Base-by-base conservation (phyloP, 2,113 vertebrate genomes). In the Salvator merianae region DNA sequence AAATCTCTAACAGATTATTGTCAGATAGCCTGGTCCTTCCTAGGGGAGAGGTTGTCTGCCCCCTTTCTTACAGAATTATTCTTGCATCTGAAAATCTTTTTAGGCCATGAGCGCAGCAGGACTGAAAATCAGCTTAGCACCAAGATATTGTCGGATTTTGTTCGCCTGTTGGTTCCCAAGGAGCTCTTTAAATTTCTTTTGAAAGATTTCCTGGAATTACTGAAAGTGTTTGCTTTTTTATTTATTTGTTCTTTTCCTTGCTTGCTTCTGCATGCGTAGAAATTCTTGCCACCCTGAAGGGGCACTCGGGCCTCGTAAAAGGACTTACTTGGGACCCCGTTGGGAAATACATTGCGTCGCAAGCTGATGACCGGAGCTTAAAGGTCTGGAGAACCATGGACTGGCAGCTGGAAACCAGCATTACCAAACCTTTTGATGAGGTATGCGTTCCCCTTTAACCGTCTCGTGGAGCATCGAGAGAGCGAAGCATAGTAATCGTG, bases 241-340 rank as follows among this genome's bases (percentile, higher is more conserved):
- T n/a, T n/a, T n/a, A n/a, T n/a, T n/a, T n/a, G n/a, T 63, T 50
- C 7, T 84, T 0, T 7, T 55, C 7, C 83, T 0, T 10, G 12
- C 14, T 90, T 26, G 77, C 69, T 82, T 18, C 9, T 34, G 16
- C 68, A 0, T 66, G 3, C 4, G 18, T 93, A 99, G 98, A 99
- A 95, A 99, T 99, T 90, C 96, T 99, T 85, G 97, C 96, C 36
- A 97, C 97, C 71, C 90, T 99, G 84, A 97, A 97, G 83, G 98
- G 98, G 10, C 99, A 99, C 94, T 99, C 98, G 0, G 98, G 98
- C 32, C 91, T 99, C 93, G 99, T 99, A 2, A 99, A 99, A 87
- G 99, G 99, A 20, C 95, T 99, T 85, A 99, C 99, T 16, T 99
- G 99, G 99, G 99, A 99, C 79, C 99, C 99, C 13, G 99, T 99